Percentiles rank a stretch among this genome's conserved stretches.
phyloP scores from a whole-genome alignment of 2,797 vertebrate genomes.

The Xiphophorus birchmanni region DNA sequence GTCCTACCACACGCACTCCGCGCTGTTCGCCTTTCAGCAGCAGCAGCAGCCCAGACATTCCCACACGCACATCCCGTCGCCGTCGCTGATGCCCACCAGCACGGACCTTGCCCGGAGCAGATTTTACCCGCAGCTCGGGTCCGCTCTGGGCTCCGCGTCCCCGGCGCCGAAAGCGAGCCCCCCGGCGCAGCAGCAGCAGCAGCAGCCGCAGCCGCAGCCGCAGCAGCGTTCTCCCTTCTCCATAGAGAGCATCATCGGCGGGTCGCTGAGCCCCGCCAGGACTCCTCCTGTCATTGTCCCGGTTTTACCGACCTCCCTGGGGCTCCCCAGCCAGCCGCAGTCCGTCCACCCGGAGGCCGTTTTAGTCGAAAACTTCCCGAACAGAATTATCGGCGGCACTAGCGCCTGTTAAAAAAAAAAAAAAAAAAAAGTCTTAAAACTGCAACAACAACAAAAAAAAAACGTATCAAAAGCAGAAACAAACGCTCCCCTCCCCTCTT shows the following conservation, averaged over 20 bases:
- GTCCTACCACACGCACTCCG: conserved; percentile 88
- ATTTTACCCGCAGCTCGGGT: conserved; percentile 86
- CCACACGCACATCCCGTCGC: conserved; percentile 82
- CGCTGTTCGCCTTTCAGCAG: conserved; percentile 90
- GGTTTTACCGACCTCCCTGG: conserved; percentile 71
- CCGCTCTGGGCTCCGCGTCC: conserved; percentile 72
- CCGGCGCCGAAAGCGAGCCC: conserved; percentile 73
- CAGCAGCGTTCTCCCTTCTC: conserved; percentile 86
- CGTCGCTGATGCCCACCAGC: conserved; percentile 83
- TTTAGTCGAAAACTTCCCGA: conserved; percentile 85
- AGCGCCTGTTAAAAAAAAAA: conserved; percentile 80
- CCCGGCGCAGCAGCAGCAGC: conserved; percentile 61
- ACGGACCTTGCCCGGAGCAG: conserved; percentile 86
- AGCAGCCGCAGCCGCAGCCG: conserved; percentile 55
- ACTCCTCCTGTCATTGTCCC: conserved; percentile 81
- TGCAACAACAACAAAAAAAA: conserved; percentile 50
- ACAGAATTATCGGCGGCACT: conserved; percentile 84
- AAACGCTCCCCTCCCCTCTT: conserved; percentile 65
- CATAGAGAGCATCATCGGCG: conserved; percentile 95
- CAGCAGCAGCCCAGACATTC: conserved; percentile 77
- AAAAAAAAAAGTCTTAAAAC: conserved; percentile 53
- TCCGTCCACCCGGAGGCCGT: conserved; percentile 77
- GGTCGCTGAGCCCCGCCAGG: conserved; percentile 83
- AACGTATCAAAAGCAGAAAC: conserved; percentile 67
- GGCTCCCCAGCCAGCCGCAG: conserved; percentile 74